Evolutionary conservation across 30 jellyfish, hydroid and myxozoan species (phyloP), one percentile per base, ranked within the genome.

Genomic region (Euphysa ruthae): DNA sequence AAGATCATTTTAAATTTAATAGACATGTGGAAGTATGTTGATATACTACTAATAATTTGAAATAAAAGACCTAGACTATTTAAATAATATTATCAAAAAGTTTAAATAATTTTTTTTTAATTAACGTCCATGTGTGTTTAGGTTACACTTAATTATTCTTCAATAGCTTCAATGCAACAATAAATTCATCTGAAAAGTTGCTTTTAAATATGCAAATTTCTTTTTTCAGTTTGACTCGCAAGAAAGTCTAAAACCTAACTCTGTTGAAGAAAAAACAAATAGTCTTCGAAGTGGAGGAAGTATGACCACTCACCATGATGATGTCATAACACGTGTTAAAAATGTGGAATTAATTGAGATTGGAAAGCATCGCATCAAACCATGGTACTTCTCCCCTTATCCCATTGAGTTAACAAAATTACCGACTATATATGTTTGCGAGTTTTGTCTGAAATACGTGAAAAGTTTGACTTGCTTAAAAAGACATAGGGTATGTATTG

Each of bases 351-450:
- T 78, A 61, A 79, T 92, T 32, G 96, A 92, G 66, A 68, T 92
- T 26, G 99, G 99, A 20, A 85, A 73, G 20, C 95, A 92, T 50
- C 69, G 96, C 35, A 92, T 92, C 51, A 92, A 83, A 35, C 99
- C 99, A 1, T 92, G 99, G 99, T 92, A 92, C 54, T 92, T 92
- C 71, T 79, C 99, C 19, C 99, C 99, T 13, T 92, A 92, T 57
- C 93, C 95, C 1, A 70, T 92, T 23, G 99, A 92, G 64, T 75
- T 92, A 51, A 81, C 95, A 23, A 60, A 30, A 54, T 43, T 64
- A 24, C 73, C 82, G 1, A 83, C 94, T 62, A 88, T 92, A 38
- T 92, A 64, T 75, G 79, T 92, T 13, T 92, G 99, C 71, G 99
- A 92, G 69, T 92, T 83, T 62, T 92, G 99, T 62, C 56, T 92